Conservation (phyloP, 2,113 vertebrate genomes). For the Plecotus auritus region DNA sequence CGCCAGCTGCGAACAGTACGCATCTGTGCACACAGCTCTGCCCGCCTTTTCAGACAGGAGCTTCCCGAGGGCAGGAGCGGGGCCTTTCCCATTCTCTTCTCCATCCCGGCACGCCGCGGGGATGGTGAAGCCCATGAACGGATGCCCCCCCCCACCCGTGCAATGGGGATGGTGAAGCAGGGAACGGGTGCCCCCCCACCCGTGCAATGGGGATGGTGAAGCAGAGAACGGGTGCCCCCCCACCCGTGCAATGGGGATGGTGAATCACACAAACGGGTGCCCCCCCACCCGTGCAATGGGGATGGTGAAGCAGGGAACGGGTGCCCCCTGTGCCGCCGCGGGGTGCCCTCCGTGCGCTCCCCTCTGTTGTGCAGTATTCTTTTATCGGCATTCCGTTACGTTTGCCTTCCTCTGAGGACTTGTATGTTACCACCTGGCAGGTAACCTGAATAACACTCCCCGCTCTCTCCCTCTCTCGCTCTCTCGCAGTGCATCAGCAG, state of each 20-base stretch:
- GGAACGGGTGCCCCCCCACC: too few species aligned
- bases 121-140: rapidly evolving
- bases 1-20: neutral
- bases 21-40: rapidly evolving
- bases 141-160: too few species aligned
- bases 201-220: too few species aligned
- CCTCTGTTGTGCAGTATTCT: neutral
- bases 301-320: too few species aligned
- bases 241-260: too few species aligned
- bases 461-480: conserved; percentile 58
- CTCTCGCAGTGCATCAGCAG: conserved; percentile 84
- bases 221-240: too few species aligned
- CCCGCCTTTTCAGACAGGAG: neutral
- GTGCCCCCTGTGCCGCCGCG: too few species aligned
- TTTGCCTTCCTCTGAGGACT: neutral
- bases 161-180: too few species aligned
- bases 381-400: neutral
- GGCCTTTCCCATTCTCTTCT: neutral
- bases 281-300: too few species aligned
- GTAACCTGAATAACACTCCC: neutral
- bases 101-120: rapidly evolving
- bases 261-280: too few species aligned
- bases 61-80: neutral
- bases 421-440: neutral
- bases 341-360: too few species aligned